Evolutionary conservation across 2,113 vertebrate genomes (phyloP), one percentile per base, ranked within the genome.

Genomic region (Onychorhynchus coronatus): DNA sequence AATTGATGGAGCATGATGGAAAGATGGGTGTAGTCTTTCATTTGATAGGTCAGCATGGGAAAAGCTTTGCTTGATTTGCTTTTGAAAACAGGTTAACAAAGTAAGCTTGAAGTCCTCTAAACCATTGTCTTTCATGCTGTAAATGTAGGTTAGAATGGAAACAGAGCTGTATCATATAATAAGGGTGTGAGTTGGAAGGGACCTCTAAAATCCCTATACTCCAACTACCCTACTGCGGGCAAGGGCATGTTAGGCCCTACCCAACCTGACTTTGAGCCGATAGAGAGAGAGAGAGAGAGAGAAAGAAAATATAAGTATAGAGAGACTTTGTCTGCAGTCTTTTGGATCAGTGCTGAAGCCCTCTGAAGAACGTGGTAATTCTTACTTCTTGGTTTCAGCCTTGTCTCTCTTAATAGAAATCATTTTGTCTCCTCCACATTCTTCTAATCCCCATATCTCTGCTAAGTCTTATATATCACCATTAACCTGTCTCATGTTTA

Each of bases 1-100:
- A 92, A 84, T 76, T 96, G 92, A 92, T 94, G 96, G 93, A 81
- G 68, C 93, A 27, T 18, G 68, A 72, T 96, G 92, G 96, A 96
- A 94, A 96, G 80, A 96, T 78, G 80, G 80, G 95, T 96, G 76
- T 96, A 93, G 80, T 53, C 93, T 95, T 96, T 95, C 93, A 8
- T 84, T 96, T 86, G 85, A 52, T 80, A 84, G 88, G 68, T 95
- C 92, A 96, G 85, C 68, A 50, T 31, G 44, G 65, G 65, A 86
- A 52, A 84, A 92, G 85, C 79, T 92, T 83, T 63, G 91, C 79
- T 84, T 92, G 88, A 86, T 93, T 96, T 93, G 72, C 56, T 86
- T 91, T 93, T 95, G 91, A 80, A 94, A 96, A 92, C 70, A 95
- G 61, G 85, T 83, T 95, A 89, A 68, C 47, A 41, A 74, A 85